Conservation (phyloP, 2,797 vertebrate species). For the Octomys mimax region DNA sequence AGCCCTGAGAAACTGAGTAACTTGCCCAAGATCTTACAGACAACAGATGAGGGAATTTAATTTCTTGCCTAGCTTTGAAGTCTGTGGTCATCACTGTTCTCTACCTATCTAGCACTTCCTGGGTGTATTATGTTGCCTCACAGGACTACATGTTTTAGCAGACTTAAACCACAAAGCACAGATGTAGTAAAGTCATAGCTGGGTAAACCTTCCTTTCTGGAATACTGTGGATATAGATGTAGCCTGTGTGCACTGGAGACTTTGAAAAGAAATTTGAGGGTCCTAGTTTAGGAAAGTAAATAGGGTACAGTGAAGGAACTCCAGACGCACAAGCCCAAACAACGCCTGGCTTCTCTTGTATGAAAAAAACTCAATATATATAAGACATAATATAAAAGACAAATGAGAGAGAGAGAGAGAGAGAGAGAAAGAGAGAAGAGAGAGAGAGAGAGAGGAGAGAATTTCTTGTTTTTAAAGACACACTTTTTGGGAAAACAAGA, state of each 20-base stretch:
- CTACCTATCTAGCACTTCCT: conserved; percentile 1
- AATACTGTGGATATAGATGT: neutral
- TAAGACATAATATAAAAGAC: neutral
- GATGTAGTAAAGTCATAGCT: neutral
- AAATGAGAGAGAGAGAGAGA: neutral
- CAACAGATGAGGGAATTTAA: neutral
- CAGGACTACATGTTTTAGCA: conserved; percentile 33
- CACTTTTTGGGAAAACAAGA: conserved; percentile 19
- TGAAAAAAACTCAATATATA: neutral
- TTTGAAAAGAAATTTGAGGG: conserved; percentile 41
- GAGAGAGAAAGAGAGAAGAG: neutral
- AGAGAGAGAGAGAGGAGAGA: neutral
- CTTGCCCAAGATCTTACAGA: conserved; percentile 1
- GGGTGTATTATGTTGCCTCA: neutral
- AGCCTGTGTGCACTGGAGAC: conserved; percentile 15
- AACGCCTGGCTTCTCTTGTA: neutral
- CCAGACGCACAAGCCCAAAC: neutral
- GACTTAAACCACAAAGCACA: conserved; percentile 34
- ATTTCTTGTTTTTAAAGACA: neutral
- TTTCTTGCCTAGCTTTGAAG: conserved; percentile 3
- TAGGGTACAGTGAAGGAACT: neutral
- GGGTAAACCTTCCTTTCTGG: neutral
- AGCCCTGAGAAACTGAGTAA: neutral
- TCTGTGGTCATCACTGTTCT: neutral
- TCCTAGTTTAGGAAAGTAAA: conserved; percentile 49